Base-by-base conservation (phyloP, 2,113 vertebrate genomes). In the Austrofundulus limnaeus region DNA sequence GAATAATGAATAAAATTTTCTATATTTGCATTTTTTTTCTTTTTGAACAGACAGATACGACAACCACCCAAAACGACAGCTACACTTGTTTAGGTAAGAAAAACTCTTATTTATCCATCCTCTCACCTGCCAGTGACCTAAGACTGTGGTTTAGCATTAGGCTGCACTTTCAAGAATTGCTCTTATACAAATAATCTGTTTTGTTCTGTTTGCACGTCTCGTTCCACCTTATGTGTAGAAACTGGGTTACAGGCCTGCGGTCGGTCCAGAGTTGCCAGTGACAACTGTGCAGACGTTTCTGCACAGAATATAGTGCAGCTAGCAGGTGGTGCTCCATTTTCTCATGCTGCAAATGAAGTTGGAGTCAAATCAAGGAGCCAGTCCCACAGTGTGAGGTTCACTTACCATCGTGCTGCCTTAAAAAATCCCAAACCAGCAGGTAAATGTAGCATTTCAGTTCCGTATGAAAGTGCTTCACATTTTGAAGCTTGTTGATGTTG, bases 341-440 rank as follows among this genome's bases (percentile, higher is more conserved):
- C 57, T 46, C 85, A 93, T 20, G 31, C 77, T 70, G 82, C 80
- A 68, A 6, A 84, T 66, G 89, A 77, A 67, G 62, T 61, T 70
- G 75, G 91, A 71, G 61, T 77, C 67, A 93, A 90, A 78, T 54
- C 71, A 11, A 66, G 62, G 55, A 91, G 87, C 59, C 82, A 73
- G 48, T 74, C 76, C 51, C 83, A 72, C 55, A 90, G 86, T 58
- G 73, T 81, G 12, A 82, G 78, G 59, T 69, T 80, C 24, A 57
- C 60, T 38, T 67, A 70, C 53, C 80, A 79, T 77, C 50, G 38
- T 5, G 55, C 41, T 43, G 11, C 48, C 11, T 57, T 77, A 42
- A 59, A 69, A 25, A 31, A 13, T 31, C 16, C n/a, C 14, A 83
- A 66, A 21, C 34, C 57, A 31, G 5, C 66, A 65, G 80, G 86